Evolutionary conservation across 2,888 invertebrate genomes (phyloP), one percentile per base, ranked within the genome.

Genomic region (Synanthedon andrenaeformis): DNA sequence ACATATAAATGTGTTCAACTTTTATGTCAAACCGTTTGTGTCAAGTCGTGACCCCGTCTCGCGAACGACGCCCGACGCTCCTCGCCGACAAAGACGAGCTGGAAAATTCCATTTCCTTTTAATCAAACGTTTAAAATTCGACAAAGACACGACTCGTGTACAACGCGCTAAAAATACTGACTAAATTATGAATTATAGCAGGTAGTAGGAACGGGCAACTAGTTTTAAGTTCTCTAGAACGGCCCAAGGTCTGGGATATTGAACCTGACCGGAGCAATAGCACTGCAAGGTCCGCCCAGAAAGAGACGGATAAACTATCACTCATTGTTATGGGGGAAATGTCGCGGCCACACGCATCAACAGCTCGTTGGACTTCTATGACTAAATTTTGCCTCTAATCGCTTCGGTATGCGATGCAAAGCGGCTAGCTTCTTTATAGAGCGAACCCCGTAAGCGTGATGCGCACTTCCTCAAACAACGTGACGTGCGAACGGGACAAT

Each of bases 161-260:
- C 70, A 71, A 67, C 62, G 62, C 58, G 68, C 69, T 79, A 78
- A 74, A 79, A 78, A 79, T 79, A 82, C 71, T 70, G 59, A 62
- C 62, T 66, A 74, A 74, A 76, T 73, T 69, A 72, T 73, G 80
- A 76, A 72, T 72, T 67, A 74, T 72, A 69, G 76, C 79, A 76
- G 79, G 78, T 81, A 75, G 75, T 74, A 73, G 66, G 71, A 70
- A 70, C 68, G 65, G 74, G 76, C 73, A 76, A 85, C 83, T 83
- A 82, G 84, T 83, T 85, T 76, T 59, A 72, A 74, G 74, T 74
- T 71, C 74, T 75, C 77, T 77, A 80, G 80, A 72, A 75, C 83
- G 82, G 75, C 63, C 78, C 84, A 85, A 84, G 85, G 85, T 80
- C 84, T 85, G 86, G 86, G 83, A 84, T 86, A 80, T 86, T 86